Conservation (phyloP, 2,113 vertebrate species). For the Xenopus laevis region DNA sequence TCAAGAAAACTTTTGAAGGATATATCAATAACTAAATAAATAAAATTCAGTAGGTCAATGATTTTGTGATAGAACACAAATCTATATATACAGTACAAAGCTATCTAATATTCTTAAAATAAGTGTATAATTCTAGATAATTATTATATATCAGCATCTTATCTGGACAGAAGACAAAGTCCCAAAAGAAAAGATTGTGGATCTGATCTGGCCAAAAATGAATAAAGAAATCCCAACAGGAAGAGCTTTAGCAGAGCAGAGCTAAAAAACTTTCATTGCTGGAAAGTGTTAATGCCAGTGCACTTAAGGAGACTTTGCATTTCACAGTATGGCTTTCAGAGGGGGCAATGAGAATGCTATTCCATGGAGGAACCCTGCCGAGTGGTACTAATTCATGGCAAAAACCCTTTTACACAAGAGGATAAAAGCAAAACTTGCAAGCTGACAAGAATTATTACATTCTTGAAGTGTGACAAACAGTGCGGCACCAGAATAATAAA, state of each 20-base stretch:
- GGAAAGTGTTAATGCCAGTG: slow-evolving; percentile 11
- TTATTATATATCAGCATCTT: too few relatives aligned
- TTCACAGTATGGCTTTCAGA: slow-evolving; percentile 25
- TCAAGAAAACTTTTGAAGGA: too few relatives aligned
- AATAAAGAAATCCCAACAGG: neutral
- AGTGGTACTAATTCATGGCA: slow-evolving; percentile 21
- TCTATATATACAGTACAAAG: too few relatives aligned
- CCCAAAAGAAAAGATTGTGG: too few relatives aligned
- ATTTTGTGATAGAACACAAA: too few relatives aligned
- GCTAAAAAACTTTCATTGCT: neutral
- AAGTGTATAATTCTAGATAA: too few relatives aligned
- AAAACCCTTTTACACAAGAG: neutral
- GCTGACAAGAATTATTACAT: slow-evolving; percentile 10
- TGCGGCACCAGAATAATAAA: neutral
- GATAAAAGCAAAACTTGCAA: slow-evolving; percentile 15
- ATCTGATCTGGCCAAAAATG: too few relatives aligned
- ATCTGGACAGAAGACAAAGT: too few relatives aligned
- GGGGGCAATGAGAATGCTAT: slow-evolving; percentile 13
- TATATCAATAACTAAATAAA: too few relatives aligned
- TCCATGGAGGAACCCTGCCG: slow-evolving; percentile 18
- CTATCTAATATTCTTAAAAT: too few relatives aligned
- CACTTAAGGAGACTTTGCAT: neutral
- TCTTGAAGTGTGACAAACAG: neutral
- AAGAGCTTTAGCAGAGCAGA: neutral
- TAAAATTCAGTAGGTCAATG: too few relatives aligned